A percentile compares a stretch with the other conserved stretches of the same genome.
phyloP scores from a whole-genome alignment of 1,140 invertebrate genomes.

The Leptonema lineaticorne region DNA sequence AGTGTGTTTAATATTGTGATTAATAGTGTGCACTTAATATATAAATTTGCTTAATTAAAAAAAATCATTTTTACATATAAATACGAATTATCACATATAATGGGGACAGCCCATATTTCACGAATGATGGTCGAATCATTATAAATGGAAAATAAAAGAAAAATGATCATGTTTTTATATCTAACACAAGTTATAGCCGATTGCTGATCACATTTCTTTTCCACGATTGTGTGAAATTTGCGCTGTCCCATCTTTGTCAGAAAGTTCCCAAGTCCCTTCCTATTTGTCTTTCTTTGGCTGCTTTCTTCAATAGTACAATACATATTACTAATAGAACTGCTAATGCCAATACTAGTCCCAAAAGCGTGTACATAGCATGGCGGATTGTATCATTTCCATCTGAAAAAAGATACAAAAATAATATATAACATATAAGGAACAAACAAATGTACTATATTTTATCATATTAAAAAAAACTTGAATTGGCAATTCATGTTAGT shows the following conservation, averaged over 20 bases:
- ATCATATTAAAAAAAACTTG: neutral
- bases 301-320: constrained; percentile 51
- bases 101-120: constrained; percentile 25
- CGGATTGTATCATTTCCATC: constrained; percentile 48
- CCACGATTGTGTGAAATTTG: constrained; percentile 33
- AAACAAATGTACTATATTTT: neutral
- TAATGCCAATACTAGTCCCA: constrained; percentile 51
- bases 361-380: constrained; percentile 54
- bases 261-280: constrained; percentile 34
- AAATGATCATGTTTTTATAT: no score
- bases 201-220: constrained; percentile 36
- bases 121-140: no score
- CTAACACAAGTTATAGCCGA: constrained; percentile 35
- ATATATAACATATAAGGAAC: no score
- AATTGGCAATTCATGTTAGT: neutral
- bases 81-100: no score
- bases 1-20: no score
- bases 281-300: constrained; percentile 44
- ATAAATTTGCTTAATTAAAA: no score
- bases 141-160: no score
- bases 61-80: no score
- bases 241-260: constrained; percentile 39
- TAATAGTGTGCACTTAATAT: no score
- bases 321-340: constrained; percentile 50
- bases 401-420: no score